A percentile compares a stretch with the other conserved stretches of the same genome.
Conservation (phyloP, 2,113 vertebrate species). For the Nothobranchius kuhntae region DNA sequence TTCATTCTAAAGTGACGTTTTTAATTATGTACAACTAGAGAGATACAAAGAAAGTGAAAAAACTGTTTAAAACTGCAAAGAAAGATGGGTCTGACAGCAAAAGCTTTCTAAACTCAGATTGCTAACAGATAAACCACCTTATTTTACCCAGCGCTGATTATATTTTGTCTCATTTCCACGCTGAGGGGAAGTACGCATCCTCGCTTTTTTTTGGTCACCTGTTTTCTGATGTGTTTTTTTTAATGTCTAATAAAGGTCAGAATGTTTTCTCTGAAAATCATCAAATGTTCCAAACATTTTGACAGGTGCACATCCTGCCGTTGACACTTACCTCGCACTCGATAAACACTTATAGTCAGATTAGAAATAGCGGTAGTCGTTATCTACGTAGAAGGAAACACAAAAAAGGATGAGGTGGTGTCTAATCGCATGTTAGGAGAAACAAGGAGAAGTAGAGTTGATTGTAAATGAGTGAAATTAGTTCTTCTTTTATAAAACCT, state of each 20-base stretch:
- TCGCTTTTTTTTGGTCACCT: constrained; percentile 15
- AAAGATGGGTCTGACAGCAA: neutral
- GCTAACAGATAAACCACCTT: neutral
- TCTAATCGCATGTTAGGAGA: neutral
- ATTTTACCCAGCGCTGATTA: neutral
- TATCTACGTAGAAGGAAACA: neutral
- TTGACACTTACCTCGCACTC: neutral
- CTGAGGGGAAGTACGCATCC: neutral
- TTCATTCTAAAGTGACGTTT: no score
- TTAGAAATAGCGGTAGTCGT: neutral
- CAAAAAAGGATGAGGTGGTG: neutral
- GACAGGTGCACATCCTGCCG: constrained; percentile 30
- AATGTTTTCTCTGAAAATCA: constrained; percentile 30
- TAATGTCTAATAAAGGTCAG: constrained; percentile 41
- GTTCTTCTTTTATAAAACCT: no score
- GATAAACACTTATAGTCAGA: neutral
- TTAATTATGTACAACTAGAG: no score
- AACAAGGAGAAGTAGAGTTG: neutral
- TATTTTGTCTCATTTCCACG: constrained; percentile 15
- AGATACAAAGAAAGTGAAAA: no score
- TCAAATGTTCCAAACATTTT: constrained; percentile 17
- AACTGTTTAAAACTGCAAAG: neutral
- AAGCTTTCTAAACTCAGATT: neutral
- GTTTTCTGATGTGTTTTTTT: constrained; percentile 15
- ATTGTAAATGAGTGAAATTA: no score